These are phyloP conservation scores for Drosophila fulvimacula DNA, from an alignment of 2,888 invertebrate genomes.

Conservation along the genomic window DNA sequence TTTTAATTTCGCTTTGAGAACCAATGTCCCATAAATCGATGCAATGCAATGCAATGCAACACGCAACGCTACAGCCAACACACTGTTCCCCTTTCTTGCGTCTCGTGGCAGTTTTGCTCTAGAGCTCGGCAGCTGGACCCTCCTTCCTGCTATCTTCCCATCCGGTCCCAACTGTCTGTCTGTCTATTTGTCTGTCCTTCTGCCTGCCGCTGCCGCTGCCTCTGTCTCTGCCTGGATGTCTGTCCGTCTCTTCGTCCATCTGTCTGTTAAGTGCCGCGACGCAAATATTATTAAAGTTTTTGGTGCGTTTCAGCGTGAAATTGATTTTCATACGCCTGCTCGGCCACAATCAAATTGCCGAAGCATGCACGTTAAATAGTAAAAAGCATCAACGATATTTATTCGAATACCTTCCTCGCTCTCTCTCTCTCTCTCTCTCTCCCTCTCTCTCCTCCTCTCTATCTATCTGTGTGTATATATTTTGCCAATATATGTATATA, in stretches of 20 bases:
- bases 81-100: not conserved
- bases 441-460: not conserved
- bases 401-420: conserved; percentile 17
- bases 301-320: conserved; percentile 81
- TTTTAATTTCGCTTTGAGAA: conserved; percentile 71
- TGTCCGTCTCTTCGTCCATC: conserved; percentile 19
- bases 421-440: not conserved
- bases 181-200: not conserved
- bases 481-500: conserved; percentile 11
- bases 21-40: conserved; percentile 68
- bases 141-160: conserved; percentile 34
- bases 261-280: conserved; percentile 77
- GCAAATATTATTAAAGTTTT: conserved; percentile 82
- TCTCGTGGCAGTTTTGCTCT: conserved; percentile 42
- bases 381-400: conserved; percentile 58
- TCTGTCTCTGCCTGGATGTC: not conserved
- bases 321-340: conserved; percentile 81
- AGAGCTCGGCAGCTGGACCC: conserved; percentile 39
- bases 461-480: conserved; percentile 10
- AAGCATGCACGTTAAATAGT: conserved; percentile 79
- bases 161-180: conserved; percentile 27
- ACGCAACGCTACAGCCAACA: conserved; percentile 35
- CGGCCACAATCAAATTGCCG: conserved; percentile 80
- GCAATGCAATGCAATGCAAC: conserved; percentile 61
- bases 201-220: conserved; percentile 10